Conservation (phyloP, 2,888 invertebrate species). For the Phorcus lineatus region DNA sequence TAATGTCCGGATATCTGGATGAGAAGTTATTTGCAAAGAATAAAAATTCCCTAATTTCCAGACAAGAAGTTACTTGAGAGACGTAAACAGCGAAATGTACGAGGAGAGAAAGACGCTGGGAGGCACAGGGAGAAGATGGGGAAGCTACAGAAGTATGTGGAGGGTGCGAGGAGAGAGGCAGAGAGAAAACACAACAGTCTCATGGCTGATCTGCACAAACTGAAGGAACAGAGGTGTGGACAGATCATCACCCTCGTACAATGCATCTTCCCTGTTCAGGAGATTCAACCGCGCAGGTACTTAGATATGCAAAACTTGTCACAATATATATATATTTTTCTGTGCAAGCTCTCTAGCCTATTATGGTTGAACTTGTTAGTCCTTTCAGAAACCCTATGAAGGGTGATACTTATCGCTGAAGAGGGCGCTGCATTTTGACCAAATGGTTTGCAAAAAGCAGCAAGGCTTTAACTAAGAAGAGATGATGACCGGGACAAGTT, state of each 20-base stretch:
- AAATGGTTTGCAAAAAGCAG: no score
- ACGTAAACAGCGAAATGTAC: neutral
- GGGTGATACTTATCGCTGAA: no score
- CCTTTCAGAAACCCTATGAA: no score
- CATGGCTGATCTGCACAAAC: constrained; percentile 30
- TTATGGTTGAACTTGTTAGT: no score
- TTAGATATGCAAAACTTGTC: neutral
- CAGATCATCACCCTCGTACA: constrained; percentile 46
- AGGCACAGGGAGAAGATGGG: constrained; percentile 27
- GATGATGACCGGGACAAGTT: no score
- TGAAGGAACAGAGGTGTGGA: constrained; percentile 39
- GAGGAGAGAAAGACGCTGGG: neutral
- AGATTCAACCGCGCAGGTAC: constrained; percentile 52
- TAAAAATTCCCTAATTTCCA: neutral
- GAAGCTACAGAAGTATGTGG: constrained; percentile 22
- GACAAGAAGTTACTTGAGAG: constrained; percentile 2
- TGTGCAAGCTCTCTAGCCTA: no score
- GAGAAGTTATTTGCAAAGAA: no score
- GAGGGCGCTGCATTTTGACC: no score
- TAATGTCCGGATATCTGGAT: no score
- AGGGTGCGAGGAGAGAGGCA: neutral
- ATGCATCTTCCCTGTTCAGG: constrained; percentile 59
- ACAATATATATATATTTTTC: no score
- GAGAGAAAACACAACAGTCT: constrained; percentile 6
- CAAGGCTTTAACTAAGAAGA: no score